Conservation (phyloP, 2,113 vertebrate species). For the Illadopsis cleaveri region DNA sequence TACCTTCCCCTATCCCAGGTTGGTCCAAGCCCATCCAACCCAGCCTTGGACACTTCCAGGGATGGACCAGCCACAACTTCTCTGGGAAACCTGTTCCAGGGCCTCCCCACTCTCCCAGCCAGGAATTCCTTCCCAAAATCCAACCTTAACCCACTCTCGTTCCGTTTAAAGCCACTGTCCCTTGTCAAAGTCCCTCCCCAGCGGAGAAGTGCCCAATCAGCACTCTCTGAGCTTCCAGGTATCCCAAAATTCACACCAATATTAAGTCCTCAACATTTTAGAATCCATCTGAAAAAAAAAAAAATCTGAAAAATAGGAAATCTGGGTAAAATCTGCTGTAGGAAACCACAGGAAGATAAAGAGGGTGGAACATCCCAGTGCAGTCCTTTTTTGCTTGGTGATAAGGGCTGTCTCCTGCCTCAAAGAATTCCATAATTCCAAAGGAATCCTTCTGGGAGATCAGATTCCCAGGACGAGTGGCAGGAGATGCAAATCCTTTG, state of each 20-base stretch:
- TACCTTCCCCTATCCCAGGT: neutral
- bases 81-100: neutral
- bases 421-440: neutral
- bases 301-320: neutral
- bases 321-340: neutral
- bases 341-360: neutral
- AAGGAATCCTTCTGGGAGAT: neutral
- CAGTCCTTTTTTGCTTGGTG: neutral
- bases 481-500: neutral
- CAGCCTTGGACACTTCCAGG: neutral
- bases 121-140: neutral
- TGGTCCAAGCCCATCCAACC: neutral
- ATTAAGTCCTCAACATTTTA: neutral
- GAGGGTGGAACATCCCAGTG: neutral
- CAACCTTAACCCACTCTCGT: accelerated
- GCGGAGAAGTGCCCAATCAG: neutral
- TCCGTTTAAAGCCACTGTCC: neutral
- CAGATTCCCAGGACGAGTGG: neutral
- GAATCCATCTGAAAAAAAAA: neutral
- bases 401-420: neutral
- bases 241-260: neutral
- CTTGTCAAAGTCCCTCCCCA: neutral
- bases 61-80: neutral
- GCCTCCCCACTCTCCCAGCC: neutral
- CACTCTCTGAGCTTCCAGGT: neutral